A percentile compares a stretch with the other conserved stretches of the same genome.
Evolutionary conservation across 1,140 invertebrate species (phyloP).

Genomic region (Papilio xuthus): DNA sequence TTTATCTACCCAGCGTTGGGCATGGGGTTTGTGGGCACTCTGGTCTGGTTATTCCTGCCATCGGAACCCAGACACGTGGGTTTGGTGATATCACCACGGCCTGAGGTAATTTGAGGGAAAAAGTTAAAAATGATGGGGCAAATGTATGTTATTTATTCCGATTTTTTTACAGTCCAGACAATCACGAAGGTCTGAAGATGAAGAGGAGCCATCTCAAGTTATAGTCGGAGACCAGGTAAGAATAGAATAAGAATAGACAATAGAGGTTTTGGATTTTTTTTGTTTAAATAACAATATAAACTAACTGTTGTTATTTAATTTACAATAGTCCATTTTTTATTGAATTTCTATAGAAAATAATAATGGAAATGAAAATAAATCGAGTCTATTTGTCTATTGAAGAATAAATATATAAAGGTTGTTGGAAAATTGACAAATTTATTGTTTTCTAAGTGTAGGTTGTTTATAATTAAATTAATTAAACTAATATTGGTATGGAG

Average conservation of each 20-base stretch:
- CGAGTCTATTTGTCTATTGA: too few species aligned
- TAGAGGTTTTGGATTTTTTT: not conserved
- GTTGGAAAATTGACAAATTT: too few species aligned
- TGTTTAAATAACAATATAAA: not conserved
- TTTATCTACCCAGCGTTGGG: slow-evolving; percentile 96
- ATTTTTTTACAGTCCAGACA: slow-evolving; percentile 55
- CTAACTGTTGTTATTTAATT: not conserved
- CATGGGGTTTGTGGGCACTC: slow-evolving; percentile 88
- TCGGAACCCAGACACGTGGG: slow-evolving; percentile 89
- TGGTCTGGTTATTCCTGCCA: slow-evolving; percentile 94
- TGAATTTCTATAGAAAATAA: not conserved
- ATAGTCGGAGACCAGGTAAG: slow-evolving; percentile 73
- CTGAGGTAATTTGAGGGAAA: not conserved
- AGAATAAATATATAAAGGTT: too few species aligned
- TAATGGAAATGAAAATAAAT: too few species aligned
- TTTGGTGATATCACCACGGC: slow-evolving; percentile 34
- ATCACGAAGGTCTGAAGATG: slow-evolving; percentile 58
- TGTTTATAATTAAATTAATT: not conserved
- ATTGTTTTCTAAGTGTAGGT: too few species aligned
- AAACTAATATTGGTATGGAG: not conserved
- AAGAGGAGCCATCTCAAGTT: slow-evolving; percentile 65
- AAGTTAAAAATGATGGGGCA: not conserved
- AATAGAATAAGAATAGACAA: too few species aligned
- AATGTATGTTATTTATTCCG: not conserved
- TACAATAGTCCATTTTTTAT: not conserved